Evolutionary conservation across 2,797 vertebrate genomes (phyloP).

Genomic region (Scyliorhinus canicula): DNA sequence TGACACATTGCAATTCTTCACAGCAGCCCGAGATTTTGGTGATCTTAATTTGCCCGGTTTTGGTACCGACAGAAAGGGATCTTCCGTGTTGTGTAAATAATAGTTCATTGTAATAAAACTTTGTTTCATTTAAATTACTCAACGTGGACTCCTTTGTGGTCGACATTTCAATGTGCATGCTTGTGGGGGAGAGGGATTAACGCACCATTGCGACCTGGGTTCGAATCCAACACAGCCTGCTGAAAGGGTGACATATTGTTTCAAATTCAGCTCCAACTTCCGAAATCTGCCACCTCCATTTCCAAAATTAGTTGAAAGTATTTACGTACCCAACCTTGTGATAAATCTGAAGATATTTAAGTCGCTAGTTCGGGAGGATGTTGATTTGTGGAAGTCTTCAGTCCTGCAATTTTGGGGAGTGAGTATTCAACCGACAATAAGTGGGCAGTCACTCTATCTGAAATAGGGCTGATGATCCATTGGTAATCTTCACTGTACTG

Average conservation of each 20-base stretch:
- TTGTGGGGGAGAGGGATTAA: background rate
- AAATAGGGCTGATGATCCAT: background rate
- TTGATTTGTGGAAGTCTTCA: background rate
- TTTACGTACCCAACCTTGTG: background rate
- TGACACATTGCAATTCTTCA: background rate
- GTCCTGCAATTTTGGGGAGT: background rate
- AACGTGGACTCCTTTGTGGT: too few relatives aligned
- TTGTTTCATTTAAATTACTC: too few relatives aligned
- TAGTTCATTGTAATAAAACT: too few relatives aligned
- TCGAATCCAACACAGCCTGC: background rate
- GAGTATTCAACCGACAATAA: background rate
- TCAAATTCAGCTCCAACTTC: background rate
- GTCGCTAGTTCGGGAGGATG: background rate
- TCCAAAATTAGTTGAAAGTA: background rate
- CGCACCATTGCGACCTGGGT: background rate
- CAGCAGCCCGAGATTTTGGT: background rate
- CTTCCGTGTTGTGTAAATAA: too few relatives aligned
- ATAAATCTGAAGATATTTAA: background rate
- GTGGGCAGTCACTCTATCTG: background rate
- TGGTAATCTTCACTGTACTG: background rate
- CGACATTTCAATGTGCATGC: background rate
- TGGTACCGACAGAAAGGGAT: too few relatives aligned
- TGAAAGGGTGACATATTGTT: background rate
- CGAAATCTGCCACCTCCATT: background rate
- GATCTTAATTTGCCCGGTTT: background rate